Evolutionary conservation across 2,888 invertebrate species (phyloP).

Genomic region (Crocallis elinguaria): DNA sequence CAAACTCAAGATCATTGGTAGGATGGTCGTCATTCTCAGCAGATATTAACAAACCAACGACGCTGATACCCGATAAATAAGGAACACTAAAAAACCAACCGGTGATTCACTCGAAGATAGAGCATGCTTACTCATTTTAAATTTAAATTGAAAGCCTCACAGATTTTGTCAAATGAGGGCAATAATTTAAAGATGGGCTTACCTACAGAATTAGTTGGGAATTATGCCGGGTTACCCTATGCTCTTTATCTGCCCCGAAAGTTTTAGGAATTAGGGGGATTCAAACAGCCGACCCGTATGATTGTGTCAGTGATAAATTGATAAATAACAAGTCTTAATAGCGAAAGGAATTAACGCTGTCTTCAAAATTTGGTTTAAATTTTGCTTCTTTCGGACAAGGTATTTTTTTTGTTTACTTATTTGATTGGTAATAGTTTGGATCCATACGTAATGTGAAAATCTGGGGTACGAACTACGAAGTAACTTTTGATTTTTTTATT

Average conservation of each 20-base stretch:
- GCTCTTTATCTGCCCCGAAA: slow-evolving; percentile 22
- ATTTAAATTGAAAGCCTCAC: slow-evolving; percentile 13
- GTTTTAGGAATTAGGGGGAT: slow-evolving; percentile 23
- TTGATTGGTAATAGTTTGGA: no score
- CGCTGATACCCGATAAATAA: no score
- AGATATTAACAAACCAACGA: no score
- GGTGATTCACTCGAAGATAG: slow-evolving; percentile 5
- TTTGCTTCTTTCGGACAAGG: no score
- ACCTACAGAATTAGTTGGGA: slow-evolving; percentile 17
- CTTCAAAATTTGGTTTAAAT: not conserved
- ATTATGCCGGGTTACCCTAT: slow-evolving; percentile 18
- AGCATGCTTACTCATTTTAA: slow-evolving; percentile 12
- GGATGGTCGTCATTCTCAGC: no score
- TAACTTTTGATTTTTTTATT: no score
- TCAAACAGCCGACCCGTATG: slow-evolving; percentile 20
- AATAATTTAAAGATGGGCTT: slow-evolving; percentile 22
- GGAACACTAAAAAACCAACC: no score
- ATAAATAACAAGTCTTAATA: slow-evolving; percentile 14
- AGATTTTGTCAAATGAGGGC: slow-evolving; percentile 13
- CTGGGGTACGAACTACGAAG: no score
- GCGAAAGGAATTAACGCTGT: not conserved
- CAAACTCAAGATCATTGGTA: no score
- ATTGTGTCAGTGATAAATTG: slow-evolving; percentile 22
- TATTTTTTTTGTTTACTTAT: no score
- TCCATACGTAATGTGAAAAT: no score